A percentile compares a stretch with the other conserved stretches of the same genome.
Conservation (phyloP, 2,113 vertebrate genomes). For the Fulica atra region DNA sequence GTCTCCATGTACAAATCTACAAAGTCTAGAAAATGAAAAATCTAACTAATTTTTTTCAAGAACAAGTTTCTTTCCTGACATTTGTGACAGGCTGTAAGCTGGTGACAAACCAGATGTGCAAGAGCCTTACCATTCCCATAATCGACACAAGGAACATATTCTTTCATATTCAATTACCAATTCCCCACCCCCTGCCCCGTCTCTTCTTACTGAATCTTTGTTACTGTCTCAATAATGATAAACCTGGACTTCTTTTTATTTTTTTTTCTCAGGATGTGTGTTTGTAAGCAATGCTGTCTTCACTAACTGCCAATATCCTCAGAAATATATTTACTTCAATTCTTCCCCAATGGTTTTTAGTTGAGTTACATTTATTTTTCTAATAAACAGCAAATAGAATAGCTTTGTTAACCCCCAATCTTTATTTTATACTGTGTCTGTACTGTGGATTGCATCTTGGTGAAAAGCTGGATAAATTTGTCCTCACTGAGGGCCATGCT, state of each 20-base stretch:
- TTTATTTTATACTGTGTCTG: not conserved
- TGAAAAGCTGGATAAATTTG: not conserved
- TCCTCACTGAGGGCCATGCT: not conserved
- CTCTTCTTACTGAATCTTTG: not conserved
- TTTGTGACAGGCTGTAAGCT: not conserved
- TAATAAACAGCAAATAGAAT: not conserved
- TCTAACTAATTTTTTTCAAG: not conserved
- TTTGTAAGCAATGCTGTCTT: not conserved
- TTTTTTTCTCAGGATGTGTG: not conserved
- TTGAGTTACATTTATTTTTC: not conserved
- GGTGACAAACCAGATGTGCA: not conserved
- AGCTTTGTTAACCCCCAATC: not conserved
- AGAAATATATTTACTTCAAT: not conserved
- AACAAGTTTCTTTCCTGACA: not conserved
- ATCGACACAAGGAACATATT: not conserved
- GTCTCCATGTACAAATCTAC: not conserved
- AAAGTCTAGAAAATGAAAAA: not conserved
- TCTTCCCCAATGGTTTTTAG: not conserved
- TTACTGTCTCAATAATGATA: too few species aligned
- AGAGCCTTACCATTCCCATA: not conserved
- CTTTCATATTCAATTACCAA: rapidly evolving
- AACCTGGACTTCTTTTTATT: not conserved
- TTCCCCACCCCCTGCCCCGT: not conserved
- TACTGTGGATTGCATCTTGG: not conserved
- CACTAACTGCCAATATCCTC: not conserved